Evolutionary conservation across 2,797 vertebrate species (phyloP).

Genomic region (Falco novaeseelandiae): DNA sequence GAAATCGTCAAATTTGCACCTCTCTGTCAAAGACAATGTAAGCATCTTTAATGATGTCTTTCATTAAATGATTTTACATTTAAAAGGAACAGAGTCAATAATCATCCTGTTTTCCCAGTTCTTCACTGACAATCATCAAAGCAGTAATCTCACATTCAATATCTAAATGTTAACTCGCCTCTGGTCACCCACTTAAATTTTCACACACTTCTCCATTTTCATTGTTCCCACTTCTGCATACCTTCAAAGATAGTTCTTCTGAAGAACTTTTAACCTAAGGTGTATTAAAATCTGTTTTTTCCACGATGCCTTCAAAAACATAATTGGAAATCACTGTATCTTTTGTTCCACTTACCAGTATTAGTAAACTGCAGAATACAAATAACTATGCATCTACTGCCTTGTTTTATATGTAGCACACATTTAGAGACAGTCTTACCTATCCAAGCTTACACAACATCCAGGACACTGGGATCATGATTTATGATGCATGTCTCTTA

Average conservation of each 20-base stretch:
- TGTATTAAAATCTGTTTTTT: not conserved
- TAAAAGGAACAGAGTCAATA: not conserved
- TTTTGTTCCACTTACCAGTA: not conserved
- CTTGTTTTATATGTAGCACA: not conserved
- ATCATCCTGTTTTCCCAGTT: not conserved
- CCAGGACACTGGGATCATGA: not conserved
- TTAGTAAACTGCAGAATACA: not conserved
- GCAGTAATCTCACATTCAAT: not conserved
- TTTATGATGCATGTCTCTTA: not conserved
- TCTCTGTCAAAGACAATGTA: not conserved
- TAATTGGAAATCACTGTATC: not conserved
- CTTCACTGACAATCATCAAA: not conserved
- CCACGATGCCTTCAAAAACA: not conserved
- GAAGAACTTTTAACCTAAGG: not conserved
- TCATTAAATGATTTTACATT: not conserved
- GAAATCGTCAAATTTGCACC: not conserved
- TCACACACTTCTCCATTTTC: not conserved
- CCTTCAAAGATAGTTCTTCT: not conserved
- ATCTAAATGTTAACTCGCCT: not conserved
- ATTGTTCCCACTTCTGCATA: not conserved
- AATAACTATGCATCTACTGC: not conserved
- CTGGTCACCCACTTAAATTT: not conserved
- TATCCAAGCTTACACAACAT: not conserved
- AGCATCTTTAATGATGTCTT: not conserved
- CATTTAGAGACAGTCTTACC: not conserved